phyloP scores from a whole-genome alignment of 2,797 vertebrate species.

The Oryzias sinensis region DNA sequence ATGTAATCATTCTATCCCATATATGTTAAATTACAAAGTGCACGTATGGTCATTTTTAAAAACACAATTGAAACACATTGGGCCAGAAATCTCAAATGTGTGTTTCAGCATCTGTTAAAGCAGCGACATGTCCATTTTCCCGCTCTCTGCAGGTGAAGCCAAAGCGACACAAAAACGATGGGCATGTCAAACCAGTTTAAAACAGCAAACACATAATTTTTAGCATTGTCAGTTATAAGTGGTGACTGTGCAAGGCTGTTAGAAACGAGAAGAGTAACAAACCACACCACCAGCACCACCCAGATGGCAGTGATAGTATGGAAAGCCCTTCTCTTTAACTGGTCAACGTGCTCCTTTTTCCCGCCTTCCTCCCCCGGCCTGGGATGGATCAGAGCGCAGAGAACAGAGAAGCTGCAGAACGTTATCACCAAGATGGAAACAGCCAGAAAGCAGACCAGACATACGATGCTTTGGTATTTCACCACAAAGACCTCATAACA shows the following conservation, averaged over 20 bases:
- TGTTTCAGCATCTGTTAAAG: no score
- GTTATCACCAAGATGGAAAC: background rate
- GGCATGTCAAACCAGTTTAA: background rate
- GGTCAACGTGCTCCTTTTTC: background rate
- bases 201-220: accelerated
- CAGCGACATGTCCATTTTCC: background rate
- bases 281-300: constrained; percentile 2
- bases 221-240: background rate
- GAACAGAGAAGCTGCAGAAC: constrained; percentile 28
- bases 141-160: constrained; percentile 9
- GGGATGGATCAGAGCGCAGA: constrained; percentile 23
- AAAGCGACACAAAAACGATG: constrained; percentile 12
- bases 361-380: background rate
- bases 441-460: accelerated
- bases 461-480: accelerated
- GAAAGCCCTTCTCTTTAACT: constrained; percentile 25
- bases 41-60: no score
- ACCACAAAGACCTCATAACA: accelerated
- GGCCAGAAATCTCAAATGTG: no score
- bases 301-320: constrained; percentile 8
- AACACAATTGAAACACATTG: no score
- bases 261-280: background rate
- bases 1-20: no score
- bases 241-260: accelerated
- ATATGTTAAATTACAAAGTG: no score